phyloP scores from a whole-genome alignment of 2,113 vertebrate species.

The Lethenteron camtschaticum region DNA sequence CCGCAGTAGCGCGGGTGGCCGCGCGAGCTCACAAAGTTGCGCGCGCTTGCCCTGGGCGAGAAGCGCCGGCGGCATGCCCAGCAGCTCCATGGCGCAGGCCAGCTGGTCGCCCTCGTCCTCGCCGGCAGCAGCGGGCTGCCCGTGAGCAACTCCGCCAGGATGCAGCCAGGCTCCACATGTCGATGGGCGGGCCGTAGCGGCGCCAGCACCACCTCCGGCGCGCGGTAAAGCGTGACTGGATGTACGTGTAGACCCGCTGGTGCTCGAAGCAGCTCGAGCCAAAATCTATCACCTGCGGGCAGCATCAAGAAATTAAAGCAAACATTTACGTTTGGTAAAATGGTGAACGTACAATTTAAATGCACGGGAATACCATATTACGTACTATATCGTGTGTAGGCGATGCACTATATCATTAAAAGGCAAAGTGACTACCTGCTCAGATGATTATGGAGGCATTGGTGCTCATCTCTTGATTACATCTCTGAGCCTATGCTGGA shows the following conservation, averaged over 20 bases:
- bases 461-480: too few relatives aligned
- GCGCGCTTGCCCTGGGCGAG: constrained; percentile 78
- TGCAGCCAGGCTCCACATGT: constrained; percentile 98
- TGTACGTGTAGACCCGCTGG: constrained; percentile 91
- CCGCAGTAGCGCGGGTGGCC: constrained; percentile 88
- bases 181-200: constrained; percentile 85
- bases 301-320: not conserved
- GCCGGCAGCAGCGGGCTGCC: constrained; percentile 77
- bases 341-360: too few relatives aligned
- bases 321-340: too few relatives aligned
- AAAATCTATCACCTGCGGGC: constrained; percentile 61
- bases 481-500: too few relatives aligned
- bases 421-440: too few relatives aligned
- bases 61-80: constrained; percentile 75
- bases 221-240: constrained; percentile 95
- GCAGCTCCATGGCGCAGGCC: constrained; percentile 86
- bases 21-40: constrained; percentile 94
- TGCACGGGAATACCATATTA: too few relatives aligned
- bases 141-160: constrained; percentile 72
- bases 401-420: too few relatives aligned
- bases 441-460: too few relatives aligned
- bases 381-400: too few relatives aligned
- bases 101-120: constrained; percentile 93
- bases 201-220: constrained; percentile 74
- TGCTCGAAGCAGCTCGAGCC: constrained; percentile 96